A percentile compares a stretch with the other conserved stretches of the same genome.
Evolutionary conservation across 2,113 vertebrate species (phyloP).

Genomic region (Pollimyrus isidori): DNA sequence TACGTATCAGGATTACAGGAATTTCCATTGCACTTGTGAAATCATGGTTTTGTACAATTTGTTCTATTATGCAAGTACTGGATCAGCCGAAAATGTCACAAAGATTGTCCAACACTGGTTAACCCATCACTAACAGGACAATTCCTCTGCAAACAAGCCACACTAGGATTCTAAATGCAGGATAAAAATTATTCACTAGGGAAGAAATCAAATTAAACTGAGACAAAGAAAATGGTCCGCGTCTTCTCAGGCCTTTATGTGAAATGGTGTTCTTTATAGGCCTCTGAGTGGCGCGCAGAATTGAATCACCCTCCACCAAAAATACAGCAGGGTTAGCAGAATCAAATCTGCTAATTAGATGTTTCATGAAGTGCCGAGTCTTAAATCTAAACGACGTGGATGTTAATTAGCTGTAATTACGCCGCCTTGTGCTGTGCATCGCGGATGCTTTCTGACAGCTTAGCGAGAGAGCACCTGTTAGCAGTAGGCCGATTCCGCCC

Average conservation of each 20-base stretch:
- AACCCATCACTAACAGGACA: neutral
- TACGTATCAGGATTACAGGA: neutral
- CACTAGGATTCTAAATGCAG: neutral
- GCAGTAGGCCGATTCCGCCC: neutral
- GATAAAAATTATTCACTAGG: neutral
- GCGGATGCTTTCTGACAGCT: conserved; percentile 9
- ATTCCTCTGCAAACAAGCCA: neutral
- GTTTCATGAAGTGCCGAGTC: neutral
- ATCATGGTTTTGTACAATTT: neutral
- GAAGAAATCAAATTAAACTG: neutral
- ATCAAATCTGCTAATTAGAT: neutral
- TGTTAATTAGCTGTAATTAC: conserved; percentile 25
- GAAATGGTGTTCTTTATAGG: neutral
- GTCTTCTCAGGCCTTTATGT: neutral
- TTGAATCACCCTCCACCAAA: neutral
- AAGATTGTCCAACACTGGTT: neutral
- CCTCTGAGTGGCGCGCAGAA: neutral
- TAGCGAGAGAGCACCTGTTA: conserved; percentile 20
- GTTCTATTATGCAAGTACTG: neutral
- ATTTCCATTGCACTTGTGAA: neutral
- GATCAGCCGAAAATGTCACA: neutral
- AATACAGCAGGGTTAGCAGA: neutral
- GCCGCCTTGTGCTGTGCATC: neutral
- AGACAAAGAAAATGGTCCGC: neutral
- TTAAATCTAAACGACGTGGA: neutral